Evolutionary conservation across 1,140 invertebrate genomes (phyloP), one percentile per base, ranked within the genome.

Genomic region (Callitettix versicolor): DNA sequence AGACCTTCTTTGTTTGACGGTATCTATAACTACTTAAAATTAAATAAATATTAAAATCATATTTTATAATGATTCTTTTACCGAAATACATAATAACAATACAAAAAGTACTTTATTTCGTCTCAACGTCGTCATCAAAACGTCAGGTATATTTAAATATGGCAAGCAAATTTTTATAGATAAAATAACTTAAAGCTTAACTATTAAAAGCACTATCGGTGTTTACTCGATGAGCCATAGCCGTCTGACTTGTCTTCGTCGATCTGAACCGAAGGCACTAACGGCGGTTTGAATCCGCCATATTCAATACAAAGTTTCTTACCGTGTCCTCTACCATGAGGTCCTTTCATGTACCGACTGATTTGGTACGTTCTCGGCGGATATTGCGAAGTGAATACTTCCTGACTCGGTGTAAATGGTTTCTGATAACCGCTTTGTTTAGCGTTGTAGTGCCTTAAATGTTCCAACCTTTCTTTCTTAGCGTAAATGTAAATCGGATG

Each of bases 251-350:
- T 30, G 26, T 4, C 64, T 50, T 88, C 81, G 61, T 87, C 84
- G 21, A 88, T 84, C 64, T 87, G 83, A n/a, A 84, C 74, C 0
- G 86, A 88, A 1, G 86, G 86, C 49, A 85, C 76, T 61, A 89
- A 67, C 0, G 85, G 85, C 9, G 86, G 85, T 61, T 85, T 86
- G 57, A 89, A 88, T 0, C 84, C 86, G 5, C 66, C 66, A 62
- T 89, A 88, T 57, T 89, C 86, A 62, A 88, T 76, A 58, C 81
- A 80, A 0, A 85, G 58, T 38, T 67, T 63, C 15, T 64, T 60
- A 22, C 44, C 50, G 21, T 54, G 46, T 3, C 49, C 51, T 17
- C 59, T 22, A 1, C 26, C 22, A 18, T 55, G 15, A 1, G 48
- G 40, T 3, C 6, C 14, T 30, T 44, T 41, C 44, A 62, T 43